Percentiles rank a stretch among this genome's conserved stretches.
Evolutionary conservation across 1,140 invertebrate species (phyloP).

Genomic region (Agrypnia vestita): DNA sequence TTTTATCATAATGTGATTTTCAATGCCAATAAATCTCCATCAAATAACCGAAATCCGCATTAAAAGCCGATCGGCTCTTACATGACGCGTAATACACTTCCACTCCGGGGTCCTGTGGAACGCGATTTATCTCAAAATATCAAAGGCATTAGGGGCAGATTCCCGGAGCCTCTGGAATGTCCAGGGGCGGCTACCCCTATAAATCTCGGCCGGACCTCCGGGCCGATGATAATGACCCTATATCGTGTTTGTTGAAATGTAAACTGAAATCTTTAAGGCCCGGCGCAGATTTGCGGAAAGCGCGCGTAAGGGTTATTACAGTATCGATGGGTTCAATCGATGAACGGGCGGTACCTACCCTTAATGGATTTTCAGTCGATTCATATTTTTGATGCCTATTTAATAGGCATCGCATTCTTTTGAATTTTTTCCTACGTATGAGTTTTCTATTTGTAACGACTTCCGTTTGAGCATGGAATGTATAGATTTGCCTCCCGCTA

Average conservation of each 20-base stretch:
- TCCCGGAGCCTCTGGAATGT: neutral
- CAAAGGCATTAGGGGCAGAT: neutral
- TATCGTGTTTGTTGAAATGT: conserved; percentile 31
- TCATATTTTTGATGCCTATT: no score
- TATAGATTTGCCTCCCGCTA: no score
- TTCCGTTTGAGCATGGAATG: no score
- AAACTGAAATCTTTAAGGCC: conserved; percentile 17
- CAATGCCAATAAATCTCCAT: no score
- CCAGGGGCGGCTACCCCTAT: conserved; percentile 16
- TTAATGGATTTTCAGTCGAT: neutral
- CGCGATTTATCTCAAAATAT: conserved; percentile 1
- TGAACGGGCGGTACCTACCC: neutral
- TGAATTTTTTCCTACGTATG: no score
- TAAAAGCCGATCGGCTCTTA: neutral
- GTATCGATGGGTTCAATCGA: conserved; percentile 12
- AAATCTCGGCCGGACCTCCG: conserved; percentile 24
- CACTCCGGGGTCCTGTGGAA: neutral
- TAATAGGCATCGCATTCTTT: no score
- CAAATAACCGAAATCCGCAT: no score
- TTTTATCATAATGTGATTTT: no score
- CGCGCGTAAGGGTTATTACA: neutral
- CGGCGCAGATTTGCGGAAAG: neutral
- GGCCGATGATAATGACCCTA: conserved; percentile 31
- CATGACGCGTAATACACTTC: neutral
- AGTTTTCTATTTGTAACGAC: no score